Conservation (phyloP, 2,113 vertebrate genomes). For the Mirounga angustirostris region DNA sequence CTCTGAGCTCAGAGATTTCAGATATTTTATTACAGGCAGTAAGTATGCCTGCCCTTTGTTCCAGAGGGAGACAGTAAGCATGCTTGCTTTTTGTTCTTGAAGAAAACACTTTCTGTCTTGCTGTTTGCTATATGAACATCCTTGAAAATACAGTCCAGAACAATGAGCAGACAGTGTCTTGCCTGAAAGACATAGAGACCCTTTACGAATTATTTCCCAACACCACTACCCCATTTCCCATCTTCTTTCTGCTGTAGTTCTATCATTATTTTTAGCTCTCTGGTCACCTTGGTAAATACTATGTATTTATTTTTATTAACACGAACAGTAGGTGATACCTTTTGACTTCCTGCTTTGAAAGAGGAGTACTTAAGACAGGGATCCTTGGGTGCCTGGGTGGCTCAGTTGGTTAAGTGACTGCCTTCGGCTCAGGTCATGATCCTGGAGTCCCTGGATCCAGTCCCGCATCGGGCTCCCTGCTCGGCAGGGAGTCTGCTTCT, state of each 20-base stretch:
- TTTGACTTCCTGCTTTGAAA: slow-evolving; percentile 17
- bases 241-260: not conserved
- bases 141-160: not conserved
- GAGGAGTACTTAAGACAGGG: not conserved
- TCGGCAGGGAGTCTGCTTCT: no score
- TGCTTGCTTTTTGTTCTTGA: not conserved
- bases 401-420: no score
- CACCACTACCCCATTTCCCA: not conserved
- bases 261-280: slow-evolving; percentile 20
- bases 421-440: no score
- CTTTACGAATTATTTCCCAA: not conserved
- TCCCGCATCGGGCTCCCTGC: no score
- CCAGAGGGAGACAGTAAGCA: not conserved
- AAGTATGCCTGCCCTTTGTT: not conserved
- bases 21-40: not conserved
- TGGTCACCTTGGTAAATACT: not conserved
- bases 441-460: no score
- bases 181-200: slow-evolving; percentile 2
- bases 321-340: not conserved
- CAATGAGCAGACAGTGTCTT: not conserved
- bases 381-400: not conserved
- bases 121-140: not conserved
- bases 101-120: not conserved
- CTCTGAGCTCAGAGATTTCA: not conserved
- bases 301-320: slow-evolving; percentile 35